Base-by-base conservation (phyloP, 2,113 vertebrate genomes). In the Pleuronectes platessa region DNA sequence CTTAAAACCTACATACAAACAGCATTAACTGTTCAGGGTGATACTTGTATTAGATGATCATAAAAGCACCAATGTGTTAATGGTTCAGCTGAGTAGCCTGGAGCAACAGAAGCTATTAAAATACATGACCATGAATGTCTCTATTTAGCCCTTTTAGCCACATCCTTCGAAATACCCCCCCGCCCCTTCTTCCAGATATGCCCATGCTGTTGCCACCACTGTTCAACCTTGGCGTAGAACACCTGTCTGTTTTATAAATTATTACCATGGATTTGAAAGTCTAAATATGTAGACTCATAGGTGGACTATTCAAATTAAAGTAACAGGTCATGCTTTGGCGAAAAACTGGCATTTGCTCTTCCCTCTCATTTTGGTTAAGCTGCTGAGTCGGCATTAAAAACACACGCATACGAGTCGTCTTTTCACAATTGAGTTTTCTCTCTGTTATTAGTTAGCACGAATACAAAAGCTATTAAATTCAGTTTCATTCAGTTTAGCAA, bases 201-300 rank as follows among this genome's bases (percentile, higher is more conserved):
- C 42, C 21, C 8, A 59, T 37, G 75, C 70, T 78, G 69, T 18
- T 54, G 27, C 60, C 45, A 49, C 60, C 60, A 10, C 54, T 49
- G 63, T 37, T 75, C 15, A 81, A 70, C 61, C 27, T 82, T 55
- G 3, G 49, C 47, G 47, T 61, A 17, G 21, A 61, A 45, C 70
- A 60, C 81, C 60, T 69, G 53, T 8, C 20, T n/a, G 45, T 60
- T 55, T 54, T 37, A 21, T n/a, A 70, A 37, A 61, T 31, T 4
- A 54, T 2, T 17, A 5, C 47, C 8, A 21, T 13, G 47, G 61
- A 70, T 53, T 37, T 55, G 9, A 55, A 5, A 26, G 14, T 47
- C 20, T 37, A 24, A 35, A 66, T 23, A 23, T 21, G 15, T 66
- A 3, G 31, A 23, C 11, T 23, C 58, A 51, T 18, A 9, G 49